Evolutionary conservation across 2,797 vertebrate genomes (phyloP).

Genomic region (Etheostoma perlongum): DNA sequence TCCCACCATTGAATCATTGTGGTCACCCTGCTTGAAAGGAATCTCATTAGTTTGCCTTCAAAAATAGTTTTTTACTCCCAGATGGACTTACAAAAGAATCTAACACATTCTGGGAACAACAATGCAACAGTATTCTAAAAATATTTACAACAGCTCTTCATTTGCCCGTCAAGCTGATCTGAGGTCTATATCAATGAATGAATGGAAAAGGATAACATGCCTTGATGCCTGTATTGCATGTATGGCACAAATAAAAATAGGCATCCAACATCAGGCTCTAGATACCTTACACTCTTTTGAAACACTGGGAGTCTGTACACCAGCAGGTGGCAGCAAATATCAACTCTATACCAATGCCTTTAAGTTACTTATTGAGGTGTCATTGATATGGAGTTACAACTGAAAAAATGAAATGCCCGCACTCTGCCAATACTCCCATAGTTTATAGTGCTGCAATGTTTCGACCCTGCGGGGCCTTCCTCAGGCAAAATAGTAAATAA

Average conservation of each 20-base stretch:
- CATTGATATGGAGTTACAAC: neutral
- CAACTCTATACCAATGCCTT: neutral
- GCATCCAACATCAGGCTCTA: neutral
- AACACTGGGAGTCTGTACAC: neutral
- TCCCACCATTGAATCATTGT: neutral
- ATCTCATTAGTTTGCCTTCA: too few species aligned
- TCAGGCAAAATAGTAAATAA: too few species aligned
- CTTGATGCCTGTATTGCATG: neutral
- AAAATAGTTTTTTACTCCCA: neutral
- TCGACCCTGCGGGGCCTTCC: too few species aligned
- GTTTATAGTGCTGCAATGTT: too few species aligned
- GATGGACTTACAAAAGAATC: neutral
- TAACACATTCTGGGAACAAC: neutral
- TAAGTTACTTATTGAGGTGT: neutral
- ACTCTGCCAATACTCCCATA: too few species aligned
- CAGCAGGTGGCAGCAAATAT: conserved; percentile 79
- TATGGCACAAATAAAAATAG: neutral
- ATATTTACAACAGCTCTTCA: neutral
- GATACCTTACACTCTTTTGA: neutral
- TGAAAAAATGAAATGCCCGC: too few species aligned
- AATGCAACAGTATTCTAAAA: too few species aligned
- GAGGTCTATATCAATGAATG: neutral
- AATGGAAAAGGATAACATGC: neutral
- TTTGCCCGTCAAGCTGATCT: neutral
- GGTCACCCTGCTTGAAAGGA: neutral